Evolutionary conservation across 2,888 invertebrate genomes (phyloP).

Genomic region (Spilarctia lutea): DNA sequence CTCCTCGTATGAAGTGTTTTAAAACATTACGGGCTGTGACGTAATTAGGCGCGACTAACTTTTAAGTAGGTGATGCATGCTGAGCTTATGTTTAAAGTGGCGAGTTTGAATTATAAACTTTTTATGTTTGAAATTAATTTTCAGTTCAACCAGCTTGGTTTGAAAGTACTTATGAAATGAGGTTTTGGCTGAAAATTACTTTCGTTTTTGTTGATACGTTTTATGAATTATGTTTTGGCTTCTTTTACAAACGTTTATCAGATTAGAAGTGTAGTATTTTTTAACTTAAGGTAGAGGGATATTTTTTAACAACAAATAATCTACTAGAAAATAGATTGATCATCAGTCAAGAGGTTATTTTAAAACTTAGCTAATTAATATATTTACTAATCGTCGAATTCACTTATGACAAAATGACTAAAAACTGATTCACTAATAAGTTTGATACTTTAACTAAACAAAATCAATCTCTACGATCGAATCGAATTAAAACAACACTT

Average conservation of each 20-base stretch:
- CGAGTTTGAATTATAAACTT: constrained; percentile 54
- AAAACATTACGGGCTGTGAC: constrained; percentile 75
- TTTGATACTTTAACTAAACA: constrained; percentile 6
- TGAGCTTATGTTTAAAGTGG: constrained; percentile 58
- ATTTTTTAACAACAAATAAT: neutral
- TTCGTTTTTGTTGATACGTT: constrained; percentile 9
- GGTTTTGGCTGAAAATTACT: constrained; percentile 15
- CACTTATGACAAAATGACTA: neutral
- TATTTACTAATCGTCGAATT: neutral
- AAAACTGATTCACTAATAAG: neutral
- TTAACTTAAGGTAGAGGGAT: neutral
- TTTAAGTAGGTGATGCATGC: constrained; percentile 66
- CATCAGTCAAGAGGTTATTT: neutral
- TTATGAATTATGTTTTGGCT: neutral
- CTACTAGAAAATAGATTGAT: neutral
- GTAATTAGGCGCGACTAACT: constrained; percentile 69
- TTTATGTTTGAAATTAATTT: constrained; percentile 47
- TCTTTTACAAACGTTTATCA: neutral
- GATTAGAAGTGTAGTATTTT: neutral
- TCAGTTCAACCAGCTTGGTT: constrained; percentile 38
- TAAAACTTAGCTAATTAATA: neutral
- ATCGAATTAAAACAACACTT: constrained; percentile 8
- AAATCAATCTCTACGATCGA: constrained; percentile 11
- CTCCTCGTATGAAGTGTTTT: constrained; percentile 76
- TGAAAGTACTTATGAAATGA: constrained; percentile 19